These are phyloP conservation scores for Lottia gigantea DNA, from an alignment of 2,888 invertebrate genomes.

Conservation along the genomic window DNA sequence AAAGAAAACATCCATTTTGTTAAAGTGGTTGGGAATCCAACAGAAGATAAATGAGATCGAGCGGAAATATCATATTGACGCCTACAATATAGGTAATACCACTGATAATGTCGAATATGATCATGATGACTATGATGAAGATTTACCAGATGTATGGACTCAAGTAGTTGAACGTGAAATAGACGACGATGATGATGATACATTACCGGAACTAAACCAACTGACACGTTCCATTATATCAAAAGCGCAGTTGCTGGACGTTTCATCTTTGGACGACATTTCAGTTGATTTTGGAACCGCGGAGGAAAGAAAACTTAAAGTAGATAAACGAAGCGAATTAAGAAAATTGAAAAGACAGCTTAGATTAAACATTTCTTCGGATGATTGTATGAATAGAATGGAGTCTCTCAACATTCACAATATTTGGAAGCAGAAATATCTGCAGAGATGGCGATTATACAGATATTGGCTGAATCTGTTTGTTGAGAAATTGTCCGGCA, in stretches of 20 bases:
- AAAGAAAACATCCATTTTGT: background rate
- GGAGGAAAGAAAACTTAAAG: no score
- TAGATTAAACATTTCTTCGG: slow-evolving; percentile 24
- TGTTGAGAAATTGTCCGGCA: slow-evolving; percentile 29
- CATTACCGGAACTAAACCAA: no score
- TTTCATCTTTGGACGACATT: no score
- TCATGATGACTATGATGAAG: background rate
- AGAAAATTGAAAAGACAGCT: slow-evolving; percentile 26
- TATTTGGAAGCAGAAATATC: slow-evolving; percentile 49
- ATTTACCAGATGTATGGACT: background rate
- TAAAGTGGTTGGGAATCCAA: background rate
- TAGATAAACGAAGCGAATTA: slow-evolving; percentile 20
- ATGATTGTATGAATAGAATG: slow-evolving; percentile 43
- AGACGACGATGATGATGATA: background rate
- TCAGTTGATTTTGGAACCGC: no score
- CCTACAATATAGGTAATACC: no score
- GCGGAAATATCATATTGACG: no score
- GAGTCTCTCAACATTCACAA: slow-evolving; percentile 39
- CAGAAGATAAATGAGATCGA: no score
- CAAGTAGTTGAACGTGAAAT: background rate
- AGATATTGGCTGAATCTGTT: slow-evolving; percentile 62
- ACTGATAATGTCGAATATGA: background rate
- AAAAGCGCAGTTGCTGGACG: no score
- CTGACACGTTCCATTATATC: no score
- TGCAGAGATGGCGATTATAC: slow-evolving; percentile 70